A percentile compares a stretch with the other conserved stretches of the same genome.
These are phyloP conservation scores for Andricus quercusramuli DNA, from an alignment of 2,888 invertebrate species.

Conservation along the genomic window DNA sequence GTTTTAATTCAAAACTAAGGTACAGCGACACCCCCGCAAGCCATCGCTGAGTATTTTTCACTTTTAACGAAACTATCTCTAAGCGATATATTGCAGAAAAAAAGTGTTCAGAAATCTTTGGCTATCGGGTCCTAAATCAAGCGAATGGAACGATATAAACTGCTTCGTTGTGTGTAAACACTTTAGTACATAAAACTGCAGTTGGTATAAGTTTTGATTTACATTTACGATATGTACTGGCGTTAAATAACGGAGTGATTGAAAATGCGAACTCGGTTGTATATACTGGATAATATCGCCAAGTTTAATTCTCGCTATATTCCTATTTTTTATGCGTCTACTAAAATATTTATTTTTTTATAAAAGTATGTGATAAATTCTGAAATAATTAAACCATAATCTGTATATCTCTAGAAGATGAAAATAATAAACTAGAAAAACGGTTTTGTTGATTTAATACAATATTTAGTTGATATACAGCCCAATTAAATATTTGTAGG, in stretches of 20 bases:
- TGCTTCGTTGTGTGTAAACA: neutral
- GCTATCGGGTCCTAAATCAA: neutral
- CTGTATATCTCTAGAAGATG: too few relatives aligned
- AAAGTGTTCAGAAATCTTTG: neutral
- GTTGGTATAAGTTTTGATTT: neutral
- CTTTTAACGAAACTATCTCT: neutral
- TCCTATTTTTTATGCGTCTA: too few relatives aligned
- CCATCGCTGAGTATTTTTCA: neutral
- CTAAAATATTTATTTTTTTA: too few relatives aligned
- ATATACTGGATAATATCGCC: neutral
- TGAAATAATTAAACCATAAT: too few relatives aligned
- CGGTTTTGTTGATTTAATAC: too few relatives aligned
- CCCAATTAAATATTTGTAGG: too few relatives aligned
- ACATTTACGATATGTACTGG: neutral
- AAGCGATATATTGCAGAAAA: neutral
- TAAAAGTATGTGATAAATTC: too few relatives aligned
- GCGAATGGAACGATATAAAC: neutral
- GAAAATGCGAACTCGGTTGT: neutral
- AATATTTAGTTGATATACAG: too few relatives aligned
- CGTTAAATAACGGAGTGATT: neutral
- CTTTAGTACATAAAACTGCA: neutral
- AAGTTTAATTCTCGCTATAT: neutral
- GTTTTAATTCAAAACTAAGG: conserved; percentile 14
- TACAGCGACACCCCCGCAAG: neutral
- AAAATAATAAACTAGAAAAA: too few relatives aligned